Base-by-base conservation (phyloP, 1,140 invertebrate species). In the Thaumatotibia leucotreta region DNA sequence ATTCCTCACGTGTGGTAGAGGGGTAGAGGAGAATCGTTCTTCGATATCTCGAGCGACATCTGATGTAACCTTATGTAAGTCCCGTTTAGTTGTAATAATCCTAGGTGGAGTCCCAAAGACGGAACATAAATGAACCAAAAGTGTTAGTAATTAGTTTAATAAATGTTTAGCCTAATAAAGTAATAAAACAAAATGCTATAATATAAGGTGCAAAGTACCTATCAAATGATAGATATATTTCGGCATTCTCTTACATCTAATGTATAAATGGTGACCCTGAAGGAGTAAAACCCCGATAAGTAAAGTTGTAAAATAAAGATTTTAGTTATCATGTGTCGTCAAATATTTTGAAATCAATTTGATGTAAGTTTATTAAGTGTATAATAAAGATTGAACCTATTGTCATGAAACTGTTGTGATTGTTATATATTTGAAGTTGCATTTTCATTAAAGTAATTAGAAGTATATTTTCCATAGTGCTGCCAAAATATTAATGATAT, bases 381-480 rank as follows among this genome's bases (percentile, higher is more conserved):
- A 69, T 75, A 77, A 64, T 65, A 52, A 73, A 80, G 74, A 78
- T 78, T 79, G 75, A 58, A 58, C 52, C 52, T 85, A 83, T 81
- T 73, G 78, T 84, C 78, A 80, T 80, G 74, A 81, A 86, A 86
- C 78, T 88, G 88, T 90, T 90, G 86, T 90, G 86, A 89, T 89
- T 86, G 88, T 90, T 90, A 86, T 81, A 87, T 88, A 89, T 86
- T 88, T 80, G 71, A 90, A 86, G 84, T 90, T 88, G 86, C 85
- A 88, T 90, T 90, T 87, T 90, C 85, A 89, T 88, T 84, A 82
- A 82, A 82, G 80, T 80, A 84, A 84, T 81, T 88, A 88, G 85
- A 87, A 79, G 71, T 91, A 89, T 91, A 91, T 91, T 91, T 91
- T 91, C 85, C 83, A 88, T 91, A 91, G 88, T 79, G 88, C 88